Evolutionary conservation across 2,888 invertebrate species (phyloP).

Genomic region (Himalopsyche tibetana): DNA sequence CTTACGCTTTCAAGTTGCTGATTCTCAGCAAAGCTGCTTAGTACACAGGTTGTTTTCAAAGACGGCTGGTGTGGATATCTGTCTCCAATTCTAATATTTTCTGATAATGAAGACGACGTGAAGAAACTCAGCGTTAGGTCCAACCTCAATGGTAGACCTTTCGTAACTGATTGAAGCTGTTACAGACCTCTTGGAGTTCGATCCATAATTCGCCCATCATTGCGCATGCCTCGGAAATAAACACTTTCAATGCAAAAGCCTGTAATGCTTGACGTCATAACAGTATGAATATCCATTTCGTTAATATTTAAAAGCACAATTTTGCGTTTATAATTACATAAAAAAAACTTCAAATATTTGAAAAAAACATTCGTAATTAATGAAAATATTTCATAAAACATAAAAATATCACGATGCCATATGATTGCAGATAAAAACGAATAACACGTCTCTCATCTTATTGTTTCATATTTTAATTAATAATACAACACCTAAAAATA

Average conservation of each 20-base stretch:
- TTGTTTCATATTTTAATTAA: too few species aligned
- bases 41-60: slow-evolving; percentile 22
- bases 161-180: slow-evolving; percentile 25
- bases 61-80: neutral
- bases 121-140: slow-evolving; percentile 11
- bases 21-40: neutral
- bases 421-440: too few species aligned
- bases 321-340: too few species aligned
- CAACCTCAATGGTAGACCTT: slow-evolving; percentile 1
- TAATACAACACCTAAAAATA: too few species aligned
- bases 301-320: too few species aligned
- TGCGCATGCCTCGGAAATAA: neutral
- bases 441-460: too few species aligned
- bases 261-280: too few species aligned
- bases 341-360: too few species aligned
- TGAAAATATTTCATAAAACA: too few species aligned
- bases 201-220: neutral
- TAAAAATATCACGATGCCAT: too few species aligned
- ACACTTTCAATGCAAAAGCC: slow-evolving; percentile 2
- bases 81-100: neutral
- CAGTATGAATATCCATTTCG: too few species aligned
- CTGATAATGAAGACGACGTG: neutral
- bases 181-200: neutral
- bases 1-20: neutral
- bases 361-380: too few species aligned